Evolutionary conservation across 1,140 invertebrate species (phyloP), one percentile per base, ranked within the genome.

Genomic region (Eurosta solidaginis): DNA sequence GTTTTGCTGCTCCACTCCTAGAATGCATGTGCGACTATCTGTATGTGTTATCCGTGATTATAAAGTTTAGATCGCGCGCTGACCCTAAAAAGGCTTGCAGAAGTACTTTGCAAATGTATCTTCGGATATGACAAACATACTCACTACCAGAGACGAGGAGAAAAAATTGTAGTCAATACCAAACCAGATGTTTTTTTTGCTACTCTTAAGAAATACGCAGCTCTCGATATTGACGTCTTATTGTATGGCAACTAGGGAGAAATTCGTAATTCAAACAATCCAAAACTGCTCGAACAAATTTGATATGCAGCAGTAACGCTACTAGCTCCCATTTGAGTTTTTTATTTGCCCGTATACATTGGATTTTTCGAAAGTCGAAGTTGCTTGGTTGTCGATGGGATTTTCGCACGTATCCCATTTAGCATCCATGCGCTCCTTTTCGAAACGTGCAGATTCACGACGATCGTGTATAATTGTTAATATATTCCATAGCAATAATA

Each of bases 321-420:
- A 14, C 0, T 12, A 29, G 54, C 54, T 17, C 27, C 20, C 1
- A 9, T 9, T 47, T 3, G 14, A 47, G 45, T 47, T 9, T 10
- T 29, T 88, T 89, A 91, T 87, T 93, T 94, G 81, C 93, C 96
- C 80, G 93, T 93, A 83, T 98, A 99, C 3, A 95, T 98, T 52
- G 98, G 98, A 91, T 99, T 99, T 88, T 98, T n/a, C 97, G 89
- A 98, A 99, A 25, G 97, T 99, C 27, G 97, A 97, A n/a, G 97
- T 99, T 14, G 97, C 97, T 91, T 97, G 96, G 88, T 96, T 97
- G 90, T 98, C 99, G 83, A 99, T 96, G 74, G 98, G 98, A 93
- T 99, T 99, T 88, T 99, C 97, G 79, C 96, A 96, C 83, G 97
- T 93, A 86, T 98, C 95, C 97, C 97, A 99, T 87, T 96, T 96